Percentiles rank a stretch among this genome's conserved stretches.
Evolutionary conservation across 1,140 invertebrate genomes (phyloP).

Genomic region (Cydia amplana): DNA sequence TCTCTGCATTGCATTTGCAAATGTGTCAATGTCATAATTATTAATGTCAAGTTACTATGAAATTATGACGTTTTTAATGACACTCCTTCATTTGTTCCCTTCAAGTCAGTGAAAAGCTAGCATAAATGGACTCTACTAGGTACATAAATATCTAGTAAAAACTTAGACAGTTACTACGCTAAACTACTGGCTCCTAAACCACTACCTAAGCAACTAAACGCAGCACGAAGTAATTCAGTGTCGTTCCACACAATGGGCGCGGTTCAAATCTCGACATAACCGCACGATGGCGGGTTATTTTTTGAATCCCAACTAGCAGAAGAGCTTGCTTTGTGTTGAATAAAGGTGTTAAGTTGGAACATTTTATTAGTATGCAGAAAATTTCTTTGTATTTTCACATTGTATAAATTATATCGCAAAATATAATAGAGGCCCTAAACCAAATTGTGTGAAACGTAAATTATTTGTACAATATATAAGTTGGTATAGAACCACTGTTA

Average conservation of each 20-base stretch:
- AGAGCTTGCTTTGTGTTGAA: not conserved
- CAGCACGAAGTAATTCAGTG: slow-evolving; percentile 38
- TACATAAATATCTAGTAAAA: too few relatives aligned
- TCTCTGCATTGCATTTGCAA: too few relatives aligned
- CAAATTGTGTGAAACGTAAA: too few relatives aligned
- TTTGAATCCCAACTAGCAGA: slow-evolving; percentile 39
- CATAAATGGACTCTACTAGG: too few relatives aligned
- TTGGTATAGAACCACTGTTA: too few relatives aligned
- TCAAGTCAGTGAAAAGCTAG: too few relatives aligned
- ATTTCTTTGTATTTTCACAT: not conserved
- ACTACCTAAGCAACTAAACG: slow-evolving; percentile 37
- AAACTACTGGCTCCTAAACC: not conserved
- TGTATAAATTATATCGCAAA: not conserved
- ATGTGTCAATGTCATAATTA: too few relatives aligned
- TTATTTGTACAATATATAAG: too few relatives aligned
- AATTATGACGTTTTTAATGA: too few relatives aligned
- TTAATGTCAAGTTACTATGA: too few relatives aligned
- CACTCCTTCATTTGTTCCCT: too few relatives aligned
- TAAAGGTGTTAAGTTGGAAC: not conserved
- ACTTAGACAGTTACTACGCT: not conserved
- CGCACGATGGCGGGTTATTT: slow-evolving; percentile 51
- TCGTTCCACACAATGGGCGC: slow-evolving; percentile 42
- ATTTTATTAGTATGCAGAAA: not conserved
- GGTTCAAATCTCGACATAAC: slow-evolving; percentile 57
- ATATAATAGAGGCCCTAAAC: not conserved